Evolutionary conservation across 2,797 vertebrate species (phyloP), one percentile per base, ranked within the genome.

Genomic region (Hydrolagus colliei): DNA sequence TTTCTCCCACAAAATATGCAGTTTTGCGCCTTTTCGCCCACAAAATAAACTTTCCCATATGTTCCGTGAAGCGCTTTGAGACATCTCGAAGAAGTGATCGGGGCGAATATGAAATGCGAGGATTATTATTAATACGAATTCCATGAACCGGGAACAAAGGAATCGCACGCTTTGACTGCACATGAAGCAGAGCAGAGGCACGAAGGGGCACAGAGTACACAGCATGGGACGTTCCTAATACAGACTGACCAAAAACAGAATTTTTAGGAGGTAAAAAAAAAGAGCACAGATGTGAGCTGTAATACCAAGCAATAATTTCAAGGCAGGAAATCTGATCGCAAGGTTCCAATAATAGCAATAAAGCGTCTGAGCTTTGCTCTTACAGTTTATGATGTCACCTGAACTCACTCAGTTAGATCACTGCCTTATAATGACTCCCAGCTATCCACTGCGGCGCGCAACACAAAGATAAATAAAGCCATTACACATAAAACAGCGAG

Each of bases 361-460:
- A 80, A 63, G n/a, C n/a, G 67, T 22, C 35, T 78, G 62, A 14
- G 78, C 27, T 80, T 80, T 80, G 78, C 78, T 65, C 12, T 65
- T 80, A 14, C 22, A 22, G 63, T 80, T 80, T 32, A 65, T 80
- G 78, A 80, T 80, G 78, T 80, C 78, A 80, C 67, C 78, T 80
- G 78, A 80, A 80, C 62, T 61, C 13, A 52, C 41, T 80, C 78
- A n/a, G 67, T 80, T 80, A 80, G 27, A 80, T 27, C 62, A 67
- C 62, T 67, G 61, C 12, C 22, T 65, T 80, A 61, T 80, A 80
- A 80, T 67, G 78, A 80, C n/a, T 80, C 78, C 22, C 62, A 65
- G 77, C 61, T 80, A 80, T 80, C 78, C 78, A 80, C 67, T 80
- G 67, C 67, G 41, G 41, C 6, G 41, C 27, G n/a, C 62, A 67